Conservation (phyloP, 2,797 vertebrate species). For the Poliocrania exsul region DNA sequence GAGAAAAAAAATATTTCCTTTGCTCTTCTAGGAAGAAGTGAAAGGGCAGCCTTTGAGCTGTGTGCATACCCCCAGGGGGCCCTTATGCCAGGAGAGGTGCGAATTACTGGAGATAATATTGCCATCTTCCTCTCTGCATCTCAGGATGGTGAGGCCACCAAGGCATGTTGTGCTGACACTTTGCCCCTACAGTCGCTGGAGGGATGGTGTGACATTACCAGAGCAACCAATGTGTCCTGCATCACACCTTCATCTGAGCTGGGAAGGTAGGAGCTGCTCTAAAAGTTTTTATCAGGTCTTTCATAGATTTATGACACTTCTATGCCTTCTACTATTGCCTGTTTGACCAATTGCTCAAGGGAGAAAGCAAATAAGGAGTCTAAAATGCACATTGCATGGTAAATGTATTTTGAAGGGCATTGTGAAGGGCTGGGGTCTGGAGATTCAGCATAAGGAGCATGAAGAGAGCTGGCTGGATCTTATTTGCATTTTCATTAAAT, state of each 20-base stretch:
- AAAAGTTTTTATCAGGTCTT: constrained; percentile 51
- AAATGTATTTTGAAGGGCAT: neutral
- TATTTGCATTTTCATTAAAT: neutral
- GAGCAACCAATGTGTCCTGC: neutral
- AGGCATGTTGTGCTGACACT: constrained; percentile 41
- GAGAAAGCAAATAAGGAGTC: neutral
- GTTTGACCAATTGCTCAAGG: neutral
- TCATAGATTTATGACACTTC: neutral
- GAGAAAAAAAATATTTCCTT: neutral
- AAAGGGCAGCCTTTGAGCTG: constrained; percentile 18
- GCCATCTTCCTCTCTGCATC: neutral
- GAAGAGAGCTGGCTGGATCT: neutral
- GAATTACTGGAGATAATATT: constrained; percentile 50
- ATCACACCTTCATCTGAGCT: constrained; percentile 6
- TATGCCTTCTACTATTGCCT: neutral
- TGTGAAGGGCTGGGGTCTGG: neutral
- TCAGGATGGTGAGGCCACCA: constrained; percentile 47
- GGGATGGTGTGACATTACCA: constrained; percentile 30
- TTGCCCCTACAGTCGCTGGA: constrained; percentile 6
- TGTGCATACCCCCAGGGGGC: neutral
- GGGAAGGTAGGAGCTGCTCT: constrained; percentile 11
- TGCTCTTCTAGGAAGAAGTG: constrained; percentile 35
- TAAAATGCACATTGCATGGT: neutral
- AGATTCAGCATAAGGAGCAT: neutral
- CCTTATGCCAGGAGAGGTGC: constrained; percentile 26